Evolutionary conservation across 2,113 vertebrate genomes (phyloP).

Genomic region (Caloenas nicobarica): DNA sequence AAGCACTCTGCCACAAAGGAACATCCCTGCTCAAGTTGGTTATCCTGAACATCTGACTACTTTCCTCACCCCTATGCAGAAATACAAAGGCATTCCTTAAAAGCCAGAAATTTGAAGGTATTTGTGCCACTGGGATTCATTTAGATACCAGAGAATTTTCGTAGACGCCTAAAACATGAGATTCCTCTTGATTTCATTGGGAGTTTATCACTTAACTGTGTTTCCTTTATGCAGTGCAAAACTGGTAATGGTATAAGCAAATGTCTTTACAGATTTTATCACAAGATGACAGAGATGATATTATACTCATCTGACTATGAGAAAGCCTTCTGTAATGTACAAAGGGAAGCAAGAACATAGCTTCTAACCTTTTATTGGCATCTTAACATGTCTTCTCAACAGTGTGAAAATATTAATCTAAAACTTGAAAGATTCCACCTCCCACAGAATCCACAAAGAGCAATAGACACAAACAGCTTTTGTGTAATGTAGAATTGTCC

Average conservation of each 20-base stretch:
- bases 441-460: neutral
- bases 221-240: neutral
- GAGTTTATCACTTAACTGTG: neutral
- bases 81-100: neutral
- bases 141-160: neutral
- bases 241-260: rapidly evolving
- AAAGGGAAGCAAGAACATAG: neutral
- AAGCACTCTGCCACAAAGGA: neutral
- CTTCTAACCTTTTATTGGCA: neutral
- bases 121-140: neutral
- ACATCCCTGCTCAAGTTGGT: neutral
- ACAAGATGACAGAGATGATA: neutral
- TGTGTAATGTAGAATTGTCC: neutral
- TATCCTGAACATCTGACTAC: neutral
- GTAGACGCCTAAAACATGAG: neutral
- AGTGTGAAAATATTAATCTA: neutral
- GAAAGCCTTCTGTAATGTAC: neutral
- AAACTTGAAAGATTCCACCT: neutral
- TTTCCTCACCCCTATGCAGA: neutral
- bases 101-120: neutral
- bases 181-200: neutral
- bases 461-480: neutral
- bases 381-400: neutral
- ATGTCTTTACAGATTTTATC: neutral
- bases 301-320: neutral